A percentile compares a stretch with the other conserved stretches of the same genome.
These are phyloP conservation scores for Sarcophaga peregrina DNA, from an alignment of 1,140 invertebrate genomes.

Conservation along the genomic window DNA sequence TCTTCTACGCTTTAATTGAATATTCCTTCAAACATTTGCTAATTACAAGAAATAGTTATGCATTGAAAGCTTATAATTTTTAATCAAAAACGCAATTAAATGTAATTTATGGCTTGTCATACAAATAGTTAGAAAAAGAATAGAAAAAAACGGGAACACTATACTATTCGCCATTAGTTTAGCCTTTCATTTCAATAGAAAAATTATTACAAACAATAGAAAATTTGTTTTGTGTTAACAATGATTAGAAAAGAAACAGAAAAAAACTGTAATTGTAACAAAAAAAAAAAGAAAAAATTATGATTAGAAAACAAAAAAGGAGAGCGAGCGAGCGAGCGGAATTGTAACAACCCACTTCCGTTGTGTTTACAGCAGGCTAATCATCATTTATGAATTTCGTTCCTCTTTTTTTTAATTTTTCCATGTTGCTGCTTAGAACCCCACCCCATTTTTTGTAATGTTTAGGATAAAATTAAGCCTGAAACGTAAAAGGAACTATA, in stretches of 20 bases:
- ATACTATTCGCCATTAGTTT: constrained; percentile 19
- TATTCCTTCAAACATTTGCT: background rate
- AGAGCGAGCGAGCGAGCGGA: background rate
- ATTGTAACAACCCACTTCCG: constrained; percentile 59
- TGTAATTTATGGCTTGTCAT: constrained; percentile 32
- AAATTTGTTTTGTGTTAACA: background rate
- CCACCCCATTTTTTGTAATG: background rate
- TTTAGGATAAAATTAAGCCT: background rate
- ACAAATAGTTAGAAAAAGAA: background rate
- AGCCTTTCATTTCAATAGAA: constrained; percentile 4
- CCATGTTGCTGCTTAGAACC: constrained; percentile 1
- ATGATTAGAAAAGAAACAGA: background rate
- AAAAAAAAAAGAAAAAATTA: no score
- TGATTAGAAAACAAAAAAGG: background rate
- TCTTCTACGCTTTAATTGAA: background rate
- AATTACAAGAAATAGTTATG: background rate
- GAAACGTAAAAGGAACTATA: background rate
- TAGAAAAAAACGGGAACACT: background rate
- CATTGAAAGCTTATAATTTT: background rate
- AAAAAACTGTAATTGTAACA: constrained; percentile 10
- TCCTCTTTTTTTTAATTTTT: background rate
- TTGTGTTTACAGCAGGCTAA: constrained; percentile 27
- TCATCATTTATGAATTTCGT: constrained; percentile 7
- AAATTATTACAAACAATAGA: constrained; percentile 31
- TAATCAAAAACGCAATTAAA: constrained; percentile 21